Evolutionary conservation across 1,140 invertebrate genomes (phyloP), one percentile per base, ranked within the genome.

Genomic region (Cyclina sinensis): DNA sequence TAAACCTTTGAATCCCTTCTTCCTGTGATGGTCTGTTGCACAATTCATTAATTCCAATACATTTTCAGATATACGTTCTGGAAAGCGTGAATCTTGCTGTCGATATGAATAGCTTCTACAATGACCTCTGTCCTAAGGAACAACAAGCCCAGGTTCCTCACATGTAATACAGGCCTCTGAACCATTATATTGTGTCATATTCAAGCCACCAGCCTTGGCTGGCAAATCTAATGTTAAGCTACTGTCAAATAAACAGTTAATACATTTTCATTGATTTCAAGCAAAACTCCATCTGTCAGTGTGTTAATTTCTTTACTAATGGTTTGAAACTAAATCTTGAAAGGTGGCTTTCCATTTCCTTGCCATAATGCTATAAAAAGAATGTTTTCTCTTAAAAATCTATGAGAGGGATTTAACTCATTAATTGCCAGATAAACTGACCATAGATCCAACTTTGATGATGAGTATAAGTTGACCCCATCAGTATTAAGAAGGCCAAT

Each of bases 161-260:
- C 79, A 90, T 11, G 84, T 90, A 62, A 86, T 83, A 48, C 89
- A 90, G 48, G 84, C 51, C 12, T 85, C 39, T 59, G 21, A 0
- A 12, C 91, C 91, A 90, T 90, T 91, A 83, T 68, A 89, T 0
- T 65, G 24, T 76, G 89, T 78, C 91, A 91, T 90, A 76, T 91
- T 90, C 11, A 91, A 43, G 0, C 84, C 37, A 46, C 27, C 54
- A n/a, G 82, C 89, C 51, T 89, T 90, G 68, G 74, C 80, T n/a
- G 27, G 83, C 43, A 76, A 51, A 27, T 24, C 57, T 86, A 21
- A 43, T 11, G 32, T 32, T 48, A 16, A 62, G 46, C 7, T 32
- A 39, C 39, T n/a, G 11, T 11, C 3, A 73, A 14, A 3, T 73
- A 24, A 39, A 43, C 39, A 4, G 21, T 73, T 43, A 39, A 24